Evolutionary conservation across 2,113 vertebrate genomes (phyloP), one percentile per base, ranked within the genome.

Genomic region (Microcebus lehilahytsara): DNA sequence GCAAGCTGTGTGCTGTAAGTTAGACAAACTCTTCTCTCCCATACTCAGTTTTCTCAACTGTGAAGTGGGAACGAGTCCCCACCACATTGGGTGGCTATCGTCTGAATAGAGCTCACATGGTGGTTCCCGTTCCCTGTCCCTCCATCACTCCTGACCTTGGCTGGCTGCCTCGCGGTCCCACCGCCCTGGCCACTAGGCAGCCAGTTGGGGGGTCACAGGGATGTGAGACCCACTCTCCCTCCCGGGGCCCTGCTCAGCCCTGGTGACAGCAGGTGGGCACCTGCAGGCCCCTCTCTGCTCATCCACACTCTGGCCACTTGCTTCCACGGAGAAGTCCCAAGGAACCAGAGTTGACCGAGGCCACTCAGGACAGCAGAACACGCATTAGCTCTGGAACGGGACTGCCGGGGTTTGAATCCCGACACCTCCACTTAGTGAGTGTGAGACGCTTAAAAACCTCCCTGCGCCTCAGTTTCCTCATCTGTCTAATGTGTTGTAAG

Each of bases 31-130:
- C 34, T 69, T 69, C 37, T 90, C 75, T 32, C n/a, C 11, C 17
- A 40, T 74, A 42, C 80, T 91, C 66, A 19, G 83, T 91, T 85
- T 91, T 83, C 84, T 83, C 72, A 81, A 0, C 67, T 92, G 46
- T 81, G 64, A 85, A 89, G 66, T 62, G 69, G 69, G 77, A 80
- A 12, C 64, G 7, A 3, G 6, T 20, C 37, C 27, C 42, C 30
- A 58, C 37, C n/a, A 30, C 20, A 22, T 0, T 53, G 56, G 62
- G 75, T 80, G 58, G 17, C 23, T 23, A 1, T 42, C 40, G 0
- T 64, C 46, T 51, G 51, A 85, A 9, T 40, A 67, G 51, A 30
- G 27, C 46, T 53, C 2, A 8, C 16, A 9, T 27, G 53, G 71
- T 10, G 11, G 11, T 66, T 88, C 9, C 64, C 56, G 67, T 72